Evolutionary conservation across 2,113 vertebrate species (phyloP), one percentile per base, ranked within the genome.

Genomic region (Euleptes europaea): DNA sequence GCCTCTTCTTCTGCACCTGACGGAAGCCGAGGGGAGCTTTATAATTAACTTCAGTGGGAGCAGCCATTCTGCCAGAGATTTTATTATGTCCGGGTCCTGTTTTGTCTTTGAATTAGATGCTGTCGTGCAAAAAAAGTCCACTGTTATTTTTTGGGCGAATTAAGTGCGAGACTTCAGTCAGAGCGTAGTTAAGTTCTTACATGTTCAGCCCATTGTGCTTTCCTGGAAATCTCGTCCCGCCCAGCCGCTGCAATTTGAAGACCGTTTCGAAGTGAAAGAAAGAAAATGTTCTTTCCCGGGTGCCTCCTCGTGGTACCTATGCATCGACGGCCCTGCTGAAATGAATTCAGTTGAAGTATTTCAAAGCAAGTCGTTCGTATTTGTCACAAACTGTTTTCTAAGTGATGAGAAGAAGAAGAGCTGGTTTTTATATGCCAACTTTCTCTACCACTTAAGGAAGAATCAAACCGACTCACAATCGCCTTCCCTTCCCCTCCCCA

Each of bases 71-170:
- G 44, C 11, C 42, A 33, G 26, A 38, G 38, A 57, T 88, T 92
- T 93, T 87, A 87, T 89, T 92, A 69, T 84, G 75, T 87, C 86
- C 51, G 33, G 76, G 4, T 33, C 84, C 71, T 92, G 88, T 78
- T 87, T 93, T 81, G 85, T 84, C 75, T 74, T 83, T 88, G 51
- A 66, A 63, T 83, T 26, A 51, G 42, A 63, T 33, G 10, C 80
- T 72, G 47, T 23, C 71, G 28, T 78, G 33, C 49, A 65, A 83
- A 57, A n/a, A 78, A 40, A 51, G 42, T 65, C 28, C 6, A 4
- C 28, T 90, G 10, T 73, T 91, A 35, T 90, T 90, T 63, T 91
- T 78, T n/a, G n/a, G 74, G 78, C 90, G n/a, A 4, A 28, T 71
- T 76, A 10, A 82, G 65, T 82, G 83, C 80, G 26, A 17, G 35